These are phyloP conservation scores for Chelidonichthys spinosus DNA, from an alignment of 2,797 vertebrate species.

Conservation along the genomic window DNA sequence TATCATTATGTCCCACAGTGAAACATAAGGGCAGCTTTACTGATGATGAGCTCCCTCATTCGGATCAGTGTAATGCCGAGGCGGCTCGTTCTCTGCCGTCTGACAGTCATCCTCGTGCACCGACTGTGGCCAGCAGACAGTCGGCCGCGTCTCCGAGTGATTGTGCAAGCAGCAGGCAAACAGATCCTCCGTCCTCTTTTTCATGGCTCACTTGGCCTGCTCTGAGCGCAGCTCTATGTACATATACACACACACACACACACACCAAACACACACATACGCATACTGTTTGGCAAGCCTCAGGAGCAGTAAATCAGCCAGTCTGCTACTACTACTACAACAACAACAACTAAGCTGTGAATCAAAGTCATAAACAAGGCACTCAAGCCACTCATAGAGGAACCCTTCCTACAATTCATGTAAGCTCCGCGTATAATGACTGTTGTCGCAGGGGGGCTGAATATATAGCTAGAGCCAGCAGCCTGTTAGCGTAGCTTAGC, in stretches of 20 bases:
- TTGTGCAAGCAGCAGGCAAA: conserved; percentile 55
- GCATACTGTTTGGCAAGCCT: conserved; percentile 44
- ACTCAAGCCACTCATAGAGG: conserved; percentile 34
- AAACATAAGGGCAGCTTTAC: conserved; percentile 30
- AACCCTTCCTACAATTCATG: conserved; percentile 30
- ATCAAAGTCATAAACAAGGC: conserved; percentile 66
- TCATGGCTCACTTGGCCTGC: conserved; percentile 50
- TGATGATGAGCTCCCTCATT: conserved; percentile 67
- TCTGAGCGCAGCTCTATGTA: conserved; percentile 45
- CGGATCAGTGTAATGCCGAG: conserved; percentile 57
- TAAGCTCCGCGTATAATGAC: conserved; percentile 13
- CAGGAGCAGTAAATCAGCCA: conserved; percentile 66
- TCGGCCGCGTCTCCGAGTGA: conserved; percentile 51
- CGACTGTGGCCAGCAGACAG: conserved; percentile 44
- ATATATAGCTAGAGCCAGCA: not conserved
- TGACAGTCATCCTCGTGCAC: conserved; percentile 46
- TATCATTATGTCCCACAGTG: conserved; percentile 31
- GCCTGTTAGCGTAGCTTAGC: not conserved
- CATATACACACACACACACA: conserved; percentile 26
- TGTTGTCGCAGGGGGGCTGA: not conserved
- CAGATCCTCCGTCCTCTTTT: conserved; percentile 57
- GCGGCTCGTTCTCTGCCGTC: conserved; percentile 48
- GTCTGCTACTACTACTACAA: conserved; percentile 48
- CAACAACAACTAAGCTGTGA: conserved; percentile 57
- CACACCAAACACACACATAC: conserved; percentile 4